These are phyloP conservation scores for Monomorium pharaonis DNA, from an alignment of 1,140 invertebrate genomes.

Conservation along the genomic window DNA sequence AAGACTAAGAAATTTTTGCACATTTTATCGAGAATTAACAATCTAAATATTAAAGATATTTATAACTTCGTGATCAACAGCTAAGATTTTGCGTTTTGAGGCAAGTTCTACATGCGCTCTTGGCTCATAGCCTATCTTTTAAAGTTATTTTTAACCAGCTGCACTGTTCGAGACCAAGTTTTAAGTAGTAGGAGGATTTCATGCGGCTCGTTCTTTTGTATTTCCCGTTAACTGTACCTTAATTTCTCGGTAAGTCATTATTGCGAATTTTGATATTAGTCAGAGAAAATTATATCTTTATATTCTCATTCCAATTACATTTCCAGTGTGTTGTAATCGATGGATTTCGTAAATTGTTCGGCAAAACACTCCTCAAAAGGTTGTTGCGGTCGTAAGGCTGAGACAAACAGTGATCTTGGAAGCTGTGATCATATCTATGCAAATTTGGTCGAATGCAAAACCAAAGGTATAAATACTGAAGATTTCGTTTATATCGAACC, in stretches of 20 bases:
- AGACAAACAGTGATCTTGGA: slow-evolving; percentile 16
- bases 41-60: slow-evolving; percentile 1
- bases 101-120: slow-evolving; percentile 30
- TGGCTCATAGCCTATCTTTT: slow-evolving; percentile 37
- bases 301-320: background rate
- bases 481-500: slow-evolving; percentile 21
- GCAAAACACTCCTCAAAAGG: slow-evolving; percentile 39
- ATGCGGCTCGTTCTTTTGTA: background rate
- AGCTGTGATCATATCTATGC: slow-evolving; percentile 44
- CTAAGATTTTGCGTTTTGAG: slow-evolving; percentile 18
- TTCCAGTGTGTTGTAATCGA: slow-evolving; percentile 20
- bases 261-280: background rate
- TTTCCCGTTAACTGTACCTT: background rate
- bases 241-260: slow-evolving; percentile 42
- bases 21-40: background rate
- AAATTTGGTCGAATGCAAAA: slow-evolving; percentile 49
- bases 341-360: slow-evolving; percentile 63
- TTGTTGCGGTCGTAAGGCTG: slow-evolving; percentile 51
- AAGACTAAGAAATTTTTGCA: background rate
- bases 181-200: slow-evolving; percentile 53
- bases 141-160: slow-evolving; percentile 69
- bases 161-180: slow-evolving; percentile 36
- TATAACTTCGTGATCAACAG: background rate
- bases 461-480: slow-evolving; percentile 34
- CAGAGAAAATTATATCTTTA: background rate